Conservation (phyloP, 2,113 vertebrate genomes). For the Raphicerus campestris region DNA sequence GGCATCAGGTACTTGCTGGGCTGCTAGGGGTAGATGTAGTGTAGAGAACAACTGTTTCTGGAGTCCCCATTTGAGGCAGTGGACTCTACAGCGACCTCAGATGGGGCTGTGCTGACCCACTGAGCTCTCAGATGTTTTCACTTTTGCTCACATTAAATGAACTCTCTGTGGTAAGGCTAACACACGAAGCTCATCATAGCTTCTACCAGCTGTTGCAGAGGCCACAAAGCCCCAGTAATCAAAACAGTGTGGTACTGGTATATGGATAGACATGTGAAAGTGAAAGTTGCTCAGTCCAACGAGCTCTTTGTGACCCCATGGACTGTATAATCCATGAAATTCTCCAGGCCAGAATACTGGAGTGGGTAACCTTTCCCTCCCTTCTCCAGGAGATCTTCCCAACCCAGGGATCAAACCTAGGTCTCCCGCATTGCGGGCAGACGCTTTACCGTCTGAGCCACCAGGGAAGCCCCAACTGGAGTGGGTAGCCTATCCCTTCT, state of each 20-base stretch:
- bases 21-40: background rate
- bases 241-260: background rate
- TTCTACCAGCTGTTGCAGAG: background rate
- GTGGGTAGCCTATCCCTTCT: background rate
- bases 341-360: background rate
- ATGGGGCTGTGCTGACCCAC: background rate
- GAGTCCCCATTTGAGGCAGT: background rate
- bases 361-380: background rate
- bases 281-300: accelerated
- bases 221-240: background rate
- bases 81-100: background rate
- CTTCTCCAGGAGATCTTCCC: background rate
- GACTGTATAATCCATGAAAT: background rate
- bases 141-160: background rate
- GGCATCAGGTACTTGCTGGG: background rate
- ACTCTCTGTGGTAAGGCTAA: background rate
- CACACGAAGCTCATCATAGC: accelerated
- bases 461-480: background rate
- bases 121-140: background rate
- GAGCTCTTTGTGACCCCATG: background rate
- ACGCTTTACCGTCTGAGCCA: background rate
- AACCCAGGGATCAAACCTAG: background rate
- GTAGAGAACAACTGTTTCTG: background rate
- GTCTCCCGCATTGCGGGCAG: background rate
- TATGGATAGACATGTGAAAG: background rate